These are phyloP conservation scores for Barbus barbus DNA, from an alignment of 2,113 vertebrate genomes.

Conservation along the genomic window DNA sequence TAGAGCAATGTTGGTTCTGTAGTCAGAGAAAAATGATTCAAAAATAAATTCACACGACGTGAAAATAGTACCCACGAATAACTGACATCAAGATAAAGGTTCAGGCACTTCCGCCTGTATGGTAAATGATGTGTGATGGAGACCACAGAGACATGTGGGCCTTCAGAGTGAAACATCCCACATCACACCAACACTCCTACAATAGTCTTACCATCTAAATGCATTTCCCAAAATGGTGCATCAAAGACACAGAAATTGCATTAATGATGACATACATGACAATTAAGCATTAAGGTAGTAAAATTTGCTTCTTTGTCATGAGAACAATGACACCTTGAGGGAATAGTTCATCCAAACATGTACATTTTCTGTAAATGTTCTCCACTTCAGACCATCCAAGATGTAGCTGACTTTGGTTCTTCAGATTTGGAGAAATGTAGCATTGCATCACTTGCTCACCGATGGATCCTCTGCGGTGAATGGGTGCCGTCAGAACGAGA, in stretches of 20 bases:
- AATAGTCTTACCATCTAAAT: neutral
- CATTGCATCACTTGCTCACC: no score
- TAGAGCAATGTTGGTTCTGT: neutral
- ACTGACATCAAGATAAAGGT: neutral
- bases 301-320: neutral
- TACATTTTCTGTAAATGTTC: no score
- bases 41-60: neutral
- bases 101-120: neutral
- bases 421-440: no score
- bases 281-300: neutral
- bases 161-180: neutral
- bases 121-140: neutral
- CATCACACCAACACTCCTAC: neutral
- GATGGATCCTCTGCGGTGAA: neutral
- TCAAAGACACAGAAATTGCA: neutral
- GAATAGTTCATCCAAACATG: no score
- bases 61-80: neutral
- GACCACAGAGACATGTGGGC: neutral
- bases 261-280: neutral
- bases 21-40: neutral
- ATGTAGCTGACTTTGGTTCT: no score
- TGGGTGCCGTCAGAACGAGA: neutral
- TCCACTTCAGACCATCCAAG: no score
- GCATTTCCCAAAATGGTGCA: constrained; percentile 7
- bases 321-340: neutral